Percentiles rank a stretch among this genome's conserved stretches.
phyloP scores from a whole-genome alignment of 2,113 vertebrate genomes.

The Pampusana beccarii region DNA sequence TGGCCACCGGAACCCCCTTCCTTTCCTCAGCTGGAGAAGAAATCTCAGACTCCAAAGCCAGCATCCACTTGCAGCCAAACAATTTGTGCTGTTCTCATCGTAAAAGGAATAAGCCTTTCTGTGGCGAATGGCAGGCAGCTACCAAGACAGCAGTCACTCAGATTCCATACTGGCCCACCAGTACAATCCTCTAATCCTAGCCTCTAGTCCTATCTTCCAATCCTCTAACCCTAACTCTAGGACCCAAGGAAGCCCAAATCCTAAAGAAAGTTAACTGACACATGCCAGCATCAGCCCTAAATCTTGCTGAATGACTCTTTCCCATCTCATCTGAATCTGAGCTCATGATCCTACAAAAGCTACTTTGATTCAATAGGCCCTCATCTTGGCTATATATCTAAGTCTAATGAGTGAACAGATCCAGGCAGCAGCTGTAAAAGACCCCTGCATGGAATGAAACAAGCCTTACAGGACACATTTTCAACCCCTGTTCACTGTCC shows the following conservation, averaged over 20 bases:
- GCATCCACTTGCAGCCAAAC: not conserved
- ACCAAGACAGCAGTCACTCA: not conserved
- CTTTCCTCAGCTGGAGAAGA: not conserved
- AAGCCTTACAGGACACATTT: not conserved
- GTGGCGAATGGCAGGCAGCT: not conserved
- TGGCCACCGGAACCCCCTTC: not conserved
- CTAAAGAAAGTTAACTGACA: not conserved
- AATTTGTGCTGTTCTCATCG: rapidly evolving
- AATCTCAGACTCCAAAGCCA: not conserved
- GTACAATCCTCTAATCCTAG: not conserved
- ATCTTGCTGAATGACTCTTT: not conserved
- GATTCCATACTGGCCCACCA: not conserved
- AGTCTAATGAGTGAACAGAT: not conserved
- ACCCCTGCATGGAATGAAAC: not conserved
- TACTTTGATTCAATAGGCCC: not conserved
- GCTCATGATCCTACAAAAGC: not conserved
- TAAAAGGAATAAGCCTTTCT: not conserved
- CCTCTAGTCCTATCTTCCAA: not conserved
- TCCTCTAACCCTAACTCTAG: not conserved
- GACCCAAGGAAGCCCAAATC: not conserved
- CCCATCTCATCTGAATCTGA: not conserved
- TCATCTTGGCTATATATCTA: not conserved
- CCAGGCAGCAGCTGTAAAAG: not conserved
- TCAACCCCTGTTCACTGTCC: not conserved
- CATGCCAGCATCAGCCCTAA: not conserved